Base-by-base conservation (phyloP, 2,797 vertebrate genomes). In the Brotula barbata region DNA sequence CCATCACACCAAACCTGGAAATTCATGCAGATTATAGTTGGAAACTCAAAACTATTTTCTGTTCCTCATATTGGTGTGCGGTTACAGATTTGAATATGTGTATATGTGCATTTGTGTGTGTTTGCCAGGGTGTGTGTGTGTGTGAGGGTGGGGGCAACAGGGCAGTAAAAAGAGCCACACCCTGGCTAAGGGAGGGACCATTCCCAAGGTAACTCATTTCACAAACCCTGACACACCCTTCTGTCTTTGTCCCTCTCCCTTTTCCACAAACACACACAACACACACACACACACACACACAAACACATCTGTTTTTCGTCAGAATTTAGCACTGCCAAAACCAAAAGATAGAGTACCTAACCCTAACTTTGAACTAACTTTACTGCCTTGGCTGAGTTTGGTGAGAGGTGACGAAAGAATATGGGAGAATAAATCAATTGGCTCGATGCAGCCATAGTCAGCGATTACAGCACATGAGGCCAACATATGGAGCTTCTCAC, bases 211-310 rank as follows among this genome's bases (percentile, higher is more conserved):
- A 89, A 88, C 86, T 58, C 65, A 28, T 87, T 85, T 85, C 83
- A 84, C 83, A 78, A 84, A 75, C 71, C 66, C 69, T 65, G 88
- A 90, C 91, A 92, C 91, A 87, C 91, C 92, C 92, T 88, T 67
- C 41, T 16, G 10, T 21, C 54, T 22, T 13, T 34, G 23, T 16
- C 46, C 31, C 47, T 19, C 17, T 41, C 44, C 47, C 43, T 22
- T 47, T 55, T 64, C 68, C 58, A 51, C 39, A 55, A 15, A 46
- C 39, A 47, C 42, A 15, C 44, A 33, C 31, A 33, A 47, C 42
- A 15, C 44, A 33, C 31, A 33, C 31, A 33, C 31, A 39, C 43
- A 15, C 49, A 36, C 68, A 48, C 48, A 25, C 13, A 37, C 33
- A 64, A 66, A 40, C 28, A 71, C 10, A 49, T 71, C 76, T 84